These are phyloP conservation scores for Drosophila lowei DNA, from an alignment of 1,140 invertebrate species.

Conservation along the genomic window DNA sequence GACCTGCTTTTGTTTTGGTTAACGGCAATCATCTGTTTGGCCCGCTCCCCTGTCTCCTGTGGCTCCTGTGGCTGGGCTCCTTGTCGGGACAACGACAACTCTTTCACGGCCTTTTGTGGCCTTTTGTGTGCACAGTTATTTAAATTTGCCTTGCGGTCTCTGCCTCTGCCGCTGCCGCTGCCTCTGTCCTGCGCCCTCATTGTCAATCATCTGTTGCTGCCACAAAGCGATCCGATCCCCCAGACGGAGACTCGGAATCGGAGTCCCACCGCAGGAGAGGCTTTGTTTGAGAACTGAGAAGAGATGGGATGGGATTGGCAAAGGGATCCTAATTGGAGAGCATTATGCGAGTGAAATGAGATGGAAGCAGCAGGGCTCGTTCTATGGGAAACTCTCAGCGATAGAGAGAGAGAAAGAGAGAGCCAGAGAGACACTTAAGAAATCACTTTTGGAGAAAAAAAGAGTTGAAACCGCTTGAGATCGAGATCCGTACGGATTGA, in stretches of 20 bases:
- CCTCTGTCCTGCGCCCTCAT: conserved; percentile 3
- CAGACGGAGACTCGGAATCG: conserved; percentile 26
- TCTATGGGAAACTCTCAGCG: conserved; percentile 1
- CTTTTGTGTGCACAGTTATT: conserved; percentile 68
- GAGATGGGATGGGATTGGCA: neutral
- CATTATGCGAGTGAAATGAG: conserved; percentile 38
- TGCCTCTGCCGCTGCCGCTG: too few species aligned
- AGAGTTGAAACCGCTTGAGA: too few species aligned
- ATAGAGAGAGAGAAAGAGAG: neutral
- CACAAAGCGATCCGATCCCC: conserved; percentile 26
- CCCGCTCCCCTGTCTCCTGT: too few species aligned
- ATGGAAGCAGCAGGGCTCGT: conserved; percentile 18
- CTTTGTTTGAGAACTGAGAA: conserved; percentile 13
- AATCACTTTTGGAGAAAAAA: too few species aligned
- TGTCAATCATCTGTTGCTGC: conserved; percentile 12
- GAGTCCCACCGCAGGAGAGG: neutral
- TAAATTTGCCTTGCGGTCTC: conserved; percentile 74
- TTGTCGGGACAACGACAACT: conserved; percentile 25
- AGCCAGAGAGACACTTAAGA: too few species aligned
- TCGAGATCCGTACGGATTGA: too few species aligned
- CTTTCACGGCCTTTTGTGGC: conserved; percentile 16
- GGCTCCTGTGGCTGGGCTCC: neutral
- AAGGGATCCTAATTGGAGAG: conserved; percentile 29
- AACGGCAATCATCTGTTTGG: conserved; percentile 71
- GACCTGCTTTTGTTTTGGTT: conserved; percentile 70